phyloP scores from a whole-genome alignment of 2,113 vertebrate species.

The Phoenicopterus ruber region DNA sequence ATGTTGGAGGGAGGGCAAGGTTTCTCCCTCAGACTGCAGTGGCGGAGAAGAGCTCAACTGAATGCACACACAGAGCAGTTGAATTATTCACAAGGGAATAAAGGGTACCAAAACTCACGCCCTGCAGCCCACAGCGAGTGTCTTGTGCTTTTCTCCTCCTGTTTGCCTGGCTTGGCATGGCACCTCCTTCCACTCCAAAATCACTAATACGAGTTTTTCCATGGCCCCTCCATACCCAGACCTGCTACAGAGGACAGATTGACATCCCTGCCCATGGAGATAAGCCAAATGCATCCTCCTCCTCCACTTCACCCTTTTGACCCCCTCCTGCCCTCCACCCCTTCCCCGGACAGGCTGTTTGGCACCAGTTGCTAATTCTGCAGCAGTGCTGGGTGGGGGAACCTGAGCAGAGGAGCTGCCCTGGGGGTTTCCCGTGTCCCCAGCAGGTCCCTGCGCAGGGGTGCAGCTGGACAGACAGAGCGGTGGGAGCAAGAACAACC shows the following conservation, averaged over 20 bases:
- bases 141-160: neutral
- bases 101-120: neutral
- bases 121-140: neutral
- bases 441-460: neutral
- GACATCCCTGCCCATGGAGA: neutral
- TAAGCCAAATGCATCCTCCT: neutral
- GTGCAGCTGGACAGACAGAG: neutral
- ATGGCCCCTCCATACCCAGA: neutral
- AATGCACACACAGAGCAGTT: neutral
- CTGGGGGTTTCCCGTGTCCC: neutral
- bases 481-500: neutral
- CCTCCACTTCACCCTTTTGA: neutral
- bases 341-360: neutral
- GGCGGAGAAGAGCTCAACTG: neutral
- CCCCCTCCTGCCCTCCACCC: neutral
- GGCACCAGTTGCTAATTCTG: accelerated
- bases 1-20: neutral
- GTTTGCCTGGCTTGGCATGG: neutral
- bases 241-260: neutral
- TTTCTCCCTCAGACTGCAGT: neutral
- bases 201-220: neutral
- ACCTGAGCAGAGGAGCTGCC: neutral
- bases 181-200: neutral
- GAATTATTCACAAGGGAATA: neutral
- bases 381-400: accelerated